phyloP scores from a whole-genome alignment of 2,888 invertebrate genomes.

The Oligia strigilis region DNA sequence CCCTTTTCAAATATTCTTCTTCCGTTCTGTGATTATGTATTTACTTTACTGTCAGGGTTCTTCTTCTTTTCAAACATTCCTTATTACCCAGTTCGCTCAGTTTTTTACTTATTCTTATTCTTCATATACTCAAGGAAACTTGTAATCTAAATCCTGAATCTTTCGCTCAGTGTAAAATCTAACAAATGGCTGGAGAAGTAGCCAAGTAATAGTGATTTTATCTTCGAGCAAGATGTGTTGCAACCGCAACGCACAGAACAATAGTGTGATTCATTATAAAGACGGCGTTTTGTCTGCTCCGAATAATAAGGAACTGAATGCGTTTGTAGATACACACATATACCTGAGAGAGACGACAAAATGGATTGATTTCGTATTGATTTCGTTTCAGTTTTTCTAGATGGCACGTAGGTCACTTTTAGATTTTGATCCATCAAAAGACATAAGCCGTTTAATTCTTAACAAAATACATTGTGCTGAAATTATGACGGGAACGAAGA shows the following conservation, averaged over 20 bases:
- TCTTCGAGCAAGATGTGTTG: constrained; percentile 21
- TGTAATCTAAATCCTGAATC: background rate
- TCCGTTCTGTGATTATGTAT: background rate
- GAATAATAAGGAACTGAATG: constrained; percentile 20
- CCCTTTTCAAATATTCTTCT: background rate
- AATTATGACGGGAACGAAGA: background rate
- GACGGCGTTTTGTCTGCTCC: constrained; percentile 30
- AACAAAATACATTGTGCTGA: background rate
- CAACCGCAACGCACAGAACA: constrained; percentile 30
- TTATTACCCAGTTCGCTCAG: background rate
- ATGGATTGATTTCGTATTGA: background rate
- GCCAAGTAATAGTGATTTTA: constrained; percentile 18
- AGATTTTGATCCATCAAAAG: background rate
- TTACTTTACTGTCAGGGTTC: background rate
- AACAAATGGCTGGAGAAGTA: background rate
- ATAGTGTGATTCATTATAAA: constrained; percentile 41
- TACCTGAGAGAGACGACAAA: no score
- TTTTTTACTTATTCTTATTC: background rate
- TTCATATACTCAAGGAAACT: background rate
- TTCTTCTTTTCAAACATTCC: background rate
- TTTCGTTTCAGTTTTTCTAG: no score
- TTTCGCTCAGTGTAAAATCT: background rate
- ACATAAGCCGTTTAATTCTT: background rate
- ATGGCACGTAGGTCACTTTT: background rate
- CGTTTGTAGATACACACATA: background rate